These are phyloP conservation scores for Ricordea florida DNA, from an alignment of 92 coral and sea anemone genomes.

Conservation along the genomic window DNA sequence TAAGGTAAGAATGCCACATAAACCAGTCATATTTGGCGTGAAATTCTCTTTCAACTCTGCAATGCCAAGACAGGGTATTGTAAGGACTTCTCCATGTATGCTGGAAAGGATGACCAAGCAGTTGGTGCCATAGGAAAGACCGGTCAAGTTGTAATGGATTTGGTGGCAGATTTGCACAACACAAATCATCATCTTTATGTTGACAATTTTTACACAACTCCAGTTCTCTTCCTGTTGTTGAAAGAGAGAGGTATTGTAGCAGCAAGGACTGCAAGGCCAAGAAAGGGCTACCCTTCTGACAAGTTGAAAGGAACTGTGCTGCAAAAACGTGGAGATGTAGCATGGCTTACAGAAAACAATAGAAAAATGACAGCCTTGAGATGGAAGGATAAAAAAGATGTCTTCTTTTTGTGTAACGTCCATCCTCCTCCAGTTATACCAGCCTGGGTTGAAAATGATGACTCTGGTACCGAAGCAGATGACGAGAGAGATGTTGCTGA, in stretches of 20 bases:
- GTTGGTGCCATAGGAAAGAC: constrained; percentile 39
- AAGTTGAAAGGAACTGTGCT: too few species aligned
- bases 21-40: constrained; percentile 59
- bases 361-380: too few species aligned
- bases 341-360: too few species aligned
- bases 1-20: constrained; percentile 58
- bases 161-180: constrained; percentile 22
- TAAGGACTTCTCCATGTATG: constrained; percentile 36
- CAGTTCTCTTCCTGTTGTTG: constrained; percentile 21
- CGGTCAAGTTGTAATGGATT: constrained; percentile 43
- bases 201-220: constrained; percentile 57
- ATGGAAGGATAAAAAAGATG: too few species aligned
- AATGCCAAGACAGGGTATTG: constrained; percentile 48
- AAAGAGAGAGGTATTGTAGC: constrained; percentile 21
- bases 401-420: too few species aligned
- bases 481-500: too few species aligned
- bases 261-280: constrained; percentile 34
- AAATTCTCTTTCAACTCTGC: constrained; percentile 52
- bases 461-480: too few species aligned
- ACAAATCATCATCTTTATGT: constrained; percentile 37
- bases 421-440: too few species aligned
- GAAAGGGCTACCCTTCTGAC: too few species aligned
- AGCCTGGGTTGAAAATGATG: too few species aligned
- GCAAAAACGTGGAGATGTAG: too few species aligned
- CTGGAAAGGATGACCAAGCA: constrained; percentile 47